These are phyloP conservation scores for Cacoxenus indagator DNA, from an alignment of 2,888 invertebrate species.

Conservation along the genomic window DNA sequence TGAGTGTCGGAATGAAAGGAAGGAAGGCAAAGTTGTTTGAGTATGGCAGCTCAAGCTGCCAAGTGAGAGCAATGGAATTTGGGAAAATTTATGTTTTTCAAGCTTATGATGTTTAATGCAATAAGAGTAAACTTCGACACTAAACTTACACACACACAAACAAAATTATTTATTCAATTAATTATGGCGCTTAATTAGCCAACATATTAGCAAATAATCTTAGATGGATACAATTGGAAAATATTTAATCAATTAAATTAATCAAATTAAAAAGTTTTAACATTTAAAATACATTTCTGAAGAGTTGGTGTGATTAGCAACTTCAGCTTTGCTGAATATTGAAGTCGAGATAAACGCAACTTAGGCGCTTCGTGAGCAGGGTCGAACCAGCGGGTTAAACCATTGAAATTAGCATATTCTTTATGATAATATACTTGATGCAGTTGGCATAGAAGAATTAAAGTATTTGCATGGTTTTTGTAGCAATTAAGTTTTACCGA, in stretches of 20 bases:
- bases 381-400: neutral
- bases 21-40: no score
- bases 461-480: neutral
- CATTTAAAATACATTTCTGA: conserved; percentile 53
- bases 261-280: conserved; percentile 33
- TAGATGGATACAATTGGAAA: conserved; percentile 7
- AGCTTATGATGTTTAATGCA: conserved; percentile 8
- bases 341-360: conserved; percentile 27
- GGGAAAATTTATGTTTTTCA: conserved; percentile 29
- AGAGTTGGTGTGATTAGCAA: conserved; percentile 17
- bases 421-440: conserved; percentile 30
- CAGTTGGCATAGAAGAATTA: neutral
- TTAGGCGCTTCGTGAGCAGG: neutral
- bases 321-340: conserved; percentile 51
- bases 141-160: neutral
- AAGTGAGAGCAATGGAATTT: no score
- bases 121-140: neutral
- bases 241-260: conserved; percentile 22
- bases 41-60: no score
- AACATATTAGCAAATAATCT: neutral
- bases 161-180: neutral
- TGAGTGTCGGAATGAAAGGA: no score
- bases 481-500: neutral
- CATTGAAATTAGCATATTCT: conserved; percentile 21
- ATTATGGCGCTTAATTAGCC: neutral